phyloP scores from a whole-genome alignment of 2,888 invertebrate species.

The Pristionchus japonicus region DNA sequence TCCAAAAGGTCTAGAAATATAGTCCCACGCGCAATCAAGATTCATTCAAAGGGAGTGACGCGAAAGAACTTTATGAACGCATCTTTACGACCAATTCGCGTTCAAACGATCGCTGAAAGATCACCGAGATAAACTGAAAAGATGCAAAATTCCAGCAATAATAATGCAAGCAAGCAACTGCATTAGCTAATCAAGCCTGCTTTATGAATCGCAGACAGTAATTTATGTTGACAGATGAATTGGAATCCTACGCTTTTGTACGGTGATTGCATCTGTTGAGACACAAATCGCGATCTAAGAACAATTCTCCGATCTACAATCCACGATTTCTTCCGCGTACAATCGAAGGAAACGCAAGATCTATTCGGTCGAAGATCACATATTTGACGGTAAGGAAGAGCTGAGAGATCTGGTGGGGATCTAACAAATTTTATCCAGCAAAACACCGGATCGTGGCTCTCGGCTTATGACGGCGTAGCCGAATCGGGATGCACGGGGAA shows the following conservation, averaged over 20 bases:
- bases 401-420: background rate
- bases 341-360: too few relatives aligned
- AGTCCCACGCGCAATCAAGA: too few relatives aligned
- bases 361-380: background rate
- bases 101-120: background rate
- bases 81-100: too few relatives aligned
- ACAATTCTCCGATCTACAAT: background rate
- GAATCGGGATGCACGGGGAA: background rate
- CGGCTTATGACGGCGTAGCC: background rate
- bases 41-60: too few relatives aligned
- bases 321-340: background rate
- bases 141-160: background rate
- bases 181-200: background rate
- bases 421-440: background rate
- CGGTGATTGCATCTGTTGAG: background rate
- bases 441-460: background rate
- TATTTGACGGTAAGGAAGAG: background rate
- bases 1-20: too few relatives aligned
- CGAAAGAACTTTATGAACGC: too few relatives aligned
- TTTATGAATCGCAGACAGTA: background rate
- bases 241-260: background rate
- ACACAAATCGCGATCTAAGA: background rate
- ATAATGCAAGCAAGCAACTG: background rate
- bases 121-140: background rate
- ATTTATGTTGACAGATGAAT: background rate